Percentiles rank a stretch among this genome's conserved stretches.
Evolutionary conservation across 2,888 invertebrate genomes (phyloP).

Genomic region (Latrodectus elegans): DNA sequence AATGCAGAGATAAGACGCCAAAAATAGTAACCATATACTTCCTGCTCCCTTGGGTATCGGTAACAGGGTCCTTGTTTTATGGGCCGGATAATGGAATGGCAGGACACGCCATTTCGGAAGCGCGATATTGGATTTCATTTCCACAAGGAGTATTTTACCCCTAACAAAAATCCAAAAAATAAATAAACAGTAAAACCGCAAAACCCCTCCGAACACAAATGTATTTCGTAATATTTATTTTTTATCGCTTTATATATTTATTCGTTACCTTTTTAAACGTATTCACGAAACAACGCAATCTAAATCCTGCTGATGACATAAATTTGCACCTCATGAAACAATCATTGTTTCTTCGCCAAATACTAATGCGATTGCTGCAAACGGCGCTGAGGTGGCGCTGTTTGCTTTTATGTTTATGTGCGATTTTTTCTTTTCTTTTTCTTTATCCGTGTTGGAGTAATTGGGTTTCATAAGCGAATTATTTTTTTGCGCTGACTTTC

Average conservation of each 20-base stretch:
- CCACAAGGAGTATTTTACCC: slow-evolving; percentile 58
- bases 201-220: slow-evolving; percentile 35
- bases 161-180: slow-evolving; percentile 18
- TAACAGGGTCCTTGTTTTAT: slow-evolving; percentile 68
- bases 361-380: slow-evolving; percentile 48
- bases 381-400: neutral
- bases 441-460: slow-evolving; percentile 36
- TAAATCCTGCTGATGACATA: slow-evolving; percentile 57
- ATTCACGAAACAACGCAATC: slow-evolving; percentile 56
- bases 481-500: slow-evolving; percentile 16
- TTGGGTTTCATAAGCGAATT: slow-evolving; percentile 31
- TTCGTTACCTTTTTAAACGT: slow-evolving; percentile 42
- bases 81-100: slow-evolving; percentile 64
- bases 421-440: slow-evolving; percentile 6
- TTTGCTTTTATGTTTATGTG: neutral
- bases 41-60: slow-evolving; percentile 53
- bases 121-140: slow-evolving; percentile 66
- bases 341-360: slow-evolving; percentile 53
- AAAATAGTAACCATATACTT: slow-evolving; percentile 9
- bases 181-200: slow-evolving; percentile 32
- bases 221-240: slow-evolving; percentile 30
- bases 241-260: slow-evolving; percentile 37
- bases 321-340: slow-evolving; percentile 55
- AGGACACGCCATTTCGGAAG: slow-evolving; percentile 57
- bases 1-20: slow-evolving; percentile 11